phyloP scores from a whole-genome alignment of 35 echinoderm and acorn worm species.

The Apostichopus parvimensis region DNA sequence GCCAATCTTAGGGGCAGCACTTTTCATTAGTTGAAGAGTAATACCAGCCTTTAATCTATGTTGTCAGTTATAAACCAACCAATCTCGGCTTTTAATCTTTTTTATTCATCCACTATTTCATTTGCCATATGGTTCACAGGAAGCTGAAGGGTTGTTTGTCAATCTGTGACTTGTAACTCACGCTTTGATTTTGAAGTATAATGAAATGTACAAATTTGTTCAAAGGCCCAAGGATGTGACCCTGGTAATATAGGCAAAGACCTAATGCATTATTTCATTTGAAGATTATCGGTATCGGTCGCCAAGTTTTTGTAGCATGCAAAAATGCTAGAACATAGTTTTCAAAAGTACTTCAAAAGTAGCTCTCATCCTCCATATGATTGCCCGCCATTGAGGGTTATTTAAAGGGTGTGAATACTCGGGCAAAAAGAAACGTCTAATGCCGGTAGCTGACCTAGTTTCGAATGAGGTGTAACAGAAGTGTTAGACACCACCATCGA shows the following conservation, averaged over 20 bases:
- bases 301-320: too few species aligned
- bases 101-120: not conserved
- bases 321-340: too few species aligned
- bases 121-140: not conserved
- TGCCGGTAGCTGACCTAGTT: too few species aligned
- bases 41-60: slow-evolving; percentile 40
- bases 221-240: not conserved
- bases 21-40: slow-evolving; percentile 41
- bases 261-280: not conserved
- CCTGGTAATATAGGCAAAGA: not conserved
- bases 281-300: not conserved
- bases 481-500: too few species aligned
- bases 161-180: not conserved
- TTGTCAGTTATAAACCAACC: slow-evolving; percentile 48
- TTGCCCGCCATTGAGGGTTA: too few species aligned
- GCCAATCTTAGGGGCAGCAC: slow-evolving; percentile 18
- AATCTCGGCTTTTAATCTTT: slow-evolving; percentile 46
- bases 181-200: not conserved
- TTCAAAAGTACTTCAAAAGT: too few species aligned
- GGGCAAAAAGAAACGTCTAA: too few species aligned
- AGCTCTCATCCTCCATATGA: too few species aligned
- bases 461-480: too few species aligned
- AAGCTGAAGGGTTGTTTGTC: too few species aligned
- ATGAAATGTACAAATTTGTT: not conserved
- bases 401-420: too few species aligned